Conservation (phyloP, 2,113 vertebrate species). For the Nerophis lumbriciformis region DNA sequence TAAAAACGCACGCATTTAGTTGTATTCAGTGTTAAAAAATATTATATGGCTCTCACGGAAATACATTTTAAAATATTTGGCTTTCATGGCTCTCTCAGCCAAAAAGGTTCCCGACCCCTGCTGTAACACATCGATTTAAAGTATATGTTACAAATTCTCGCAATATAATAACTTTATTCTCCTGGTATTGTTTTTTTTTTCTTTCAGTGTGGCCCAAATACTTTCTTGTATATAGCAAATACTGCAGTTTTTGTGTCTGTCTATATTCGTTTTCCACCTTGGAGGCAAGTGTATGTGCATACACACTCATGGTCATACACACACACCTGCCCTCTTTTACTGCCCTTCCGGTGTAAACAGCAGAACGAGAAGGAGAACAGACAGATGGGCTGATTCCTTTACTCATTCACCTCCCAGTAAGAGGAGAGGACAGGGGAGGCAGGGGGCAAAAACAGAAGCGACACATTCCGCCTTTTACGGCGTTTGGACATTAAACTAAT, state of each 20-base stretch:
- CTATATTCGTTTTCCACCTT: background rate
- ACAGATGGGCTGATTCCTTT: conserved; percentile 67
- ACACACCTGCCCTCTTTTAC: conserved; percentile 44
- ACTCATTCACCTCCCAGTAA: conserved; percentile 58
- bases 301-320: conserved; percentile 16
- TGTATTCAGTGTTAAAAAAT: too few species aligned
- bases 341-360: conserved; percentile 68
- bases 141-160: too few species aligned
- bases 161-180: too few species aligned
- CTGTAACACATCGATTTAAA: too few species aligned
- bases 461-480: conserved; percentile 4
- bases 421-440: conserved; percentile 61
- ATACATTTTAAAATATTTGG: too few species aligned
- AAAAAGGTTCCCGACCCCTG: too few species aligned
- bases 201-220: too few species aligned
- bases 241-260: background rate
- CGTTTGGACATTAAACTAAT: conserved; percentile 10
- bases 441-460: conserved; percentile 9
- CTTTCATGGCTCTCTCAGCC: too few species aligned
- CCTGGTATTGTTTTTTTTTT: too few species aligned
- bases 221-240: background rate
- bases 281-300: too few species aligned
- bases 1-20: too few species aligned
- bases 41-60: too few species aligned
- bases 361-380: conserved; percentile 44